These are phyloP conservation scores for Gopherus evgoodei DNA, from an alignment of 2,113 vertebrate species.

Conservation along the genomic window DNA sequence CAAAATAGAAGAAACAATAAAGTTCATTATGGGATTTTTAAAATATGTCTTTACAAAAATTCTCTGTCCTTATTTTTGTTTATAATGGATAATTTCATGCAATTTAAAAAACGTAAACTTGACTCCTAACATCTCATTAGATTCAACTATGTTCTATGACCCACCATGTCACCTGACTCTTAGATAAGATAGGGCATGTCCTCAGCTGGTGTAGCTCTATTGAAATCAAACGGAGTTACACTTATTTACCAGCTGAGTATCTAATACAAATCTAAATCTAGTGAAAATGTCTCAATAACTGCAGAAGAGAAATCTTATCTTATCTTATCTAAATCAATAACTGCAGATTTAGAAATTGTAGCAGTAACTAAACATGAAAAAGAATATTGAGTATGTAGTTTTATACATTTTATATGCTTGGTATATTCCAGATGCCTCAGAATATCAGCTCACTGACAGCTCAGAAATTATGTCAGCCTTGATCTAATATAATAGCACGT, in stretches of 20 bases:
- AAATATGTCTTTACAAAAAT: not conserved
- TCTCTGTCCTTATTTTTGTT: not conserved
- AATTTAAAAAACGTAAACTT: not conserved
- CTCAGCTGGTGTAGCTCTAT: not conserved
- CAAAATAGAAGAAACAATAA: conserved; percentile 7
- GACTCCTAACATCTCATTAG: not conserved
- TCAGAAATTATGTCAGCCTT: conserved; percentile 15
- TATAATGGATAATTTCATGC: not conserved
- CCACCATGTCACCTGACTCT: not conserved
- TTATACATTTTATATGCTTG: not conserved
- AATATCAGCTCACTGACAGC: not conserved
- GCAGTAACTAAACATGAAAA: conserved; percentile 9
- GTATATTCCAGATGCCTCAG: not conserved
- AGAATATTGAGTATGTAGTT: not conserved
- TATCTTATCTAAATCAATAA: too few relatives aligned
- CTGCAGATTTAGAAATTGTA: not conserved
- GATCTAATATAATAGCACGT: not conserved
- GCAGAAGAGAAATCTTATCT: not conserved
- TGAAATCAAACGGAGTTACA: not conserved
- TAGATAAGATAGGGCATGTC: not conserved
- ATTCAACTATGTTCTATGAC: not conserved
- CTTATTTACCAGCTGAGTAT: not conserved
- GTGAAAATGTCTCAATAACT: not conserved
- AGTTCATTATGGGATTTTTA: not conserved
- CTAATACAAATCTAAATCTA: not conserved